Percentiles rank a stretch among this genome's conserved stretches.
Evolutionary conservation across 2,797 vertebrate species (phyloP).

Genomic region (Holocentrus rufus): DNA sequence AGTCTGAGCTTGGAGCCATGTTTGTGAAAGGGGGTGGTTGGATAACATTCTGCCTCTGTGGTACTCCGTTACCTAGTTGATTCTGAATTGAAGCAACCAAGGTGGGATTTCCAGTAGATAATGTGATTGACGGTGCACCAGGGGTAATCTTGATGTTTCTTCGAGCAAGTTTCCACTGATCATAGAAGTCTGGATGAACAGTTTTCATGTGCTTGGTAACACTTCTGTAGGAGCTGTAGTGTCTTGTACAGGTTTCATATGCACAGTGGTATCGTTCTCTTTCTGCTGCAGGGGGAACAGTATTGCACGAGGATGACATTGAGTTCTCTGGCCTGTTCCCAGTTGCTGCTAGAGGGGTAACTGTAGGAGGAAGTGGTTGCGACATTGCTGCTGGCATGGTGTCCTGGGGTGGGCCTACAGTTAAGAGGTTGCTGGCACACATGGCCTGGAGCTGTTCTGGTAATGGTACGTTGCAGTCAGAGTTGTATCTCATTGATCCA

Average conservation of each 20-base stretch:
- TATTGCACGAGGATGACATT: slow-evolving; percentile 27
- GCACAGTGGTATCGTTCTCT: slow-evolving; percentile 89
- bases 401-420: slow-evolving; percentile 42
- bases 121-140: slow-evolving; percentile 53
- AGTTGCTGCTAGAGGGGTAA: slow-evolving; percentile 52
- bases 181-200: slow-evolving; percentile 91
- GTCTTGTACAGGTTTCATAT: slow-evolving; percentile 88
- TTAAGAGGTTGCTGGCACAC: slow-evolving; percentile 50
- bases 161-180: slow-evolving; percentile 88
- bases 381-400: slow-evolving; percentile 57
- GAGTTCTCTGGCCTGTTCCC: slow-evolving; percentile 58
- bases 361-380: slow-evolving; percentile 67
- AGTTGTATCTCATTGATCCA: slow-evolving; percentile 50
- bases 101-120: slow-evolving; percentile 75
- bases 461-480: slow-evolving; percentile 46
- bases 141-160: slow-evolving; percentile 85
- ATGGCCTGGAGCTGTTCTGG: slow-evolving; percentile 42
- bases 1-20: slow-evolving; percentile 78
- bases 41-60: slow-evolving; percentile 82
- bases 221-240: slow-evolving; percentile 92
- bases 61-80: slow-evolving; percentile 59
- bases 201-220: slow-evolving; percentile 97
- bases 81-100: slow-evolving; percentile 75
- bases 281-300: slow-evolving; percentile 45
- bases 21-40: slow-evolving; percentile 78